Percentiles rank a stretch among this genome's conserved stretches.
These are phyloP conservation scores for Phaonia tiefii DNA, from an alignment of 2,888 invertebrate species.

Conservation along the genomic window DNA sequence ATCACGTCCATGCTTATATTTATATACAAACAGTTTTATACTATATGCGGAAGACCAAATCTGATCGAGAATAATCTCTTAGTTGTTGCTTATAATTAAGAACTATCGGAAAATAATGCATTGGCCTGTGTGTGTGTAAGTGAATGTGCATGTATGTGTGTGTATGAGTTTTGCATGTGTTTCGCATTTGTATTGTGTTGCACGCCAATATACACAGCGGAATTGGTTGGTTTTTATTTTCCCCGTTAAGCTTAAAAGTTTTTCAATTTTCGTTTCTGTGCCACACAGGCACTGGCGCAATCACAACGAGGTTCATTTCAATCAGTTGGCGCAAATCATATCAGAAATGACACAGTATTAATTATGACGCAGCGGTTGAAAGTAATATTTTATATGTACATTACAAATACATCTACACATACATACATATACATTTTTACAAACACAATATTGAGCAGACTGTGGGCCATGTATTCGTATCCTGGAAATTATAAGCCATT, in stretches of 20 bases:
- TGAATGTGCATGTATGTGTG: background rate
- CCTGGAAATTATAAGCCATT: too few species aligned
- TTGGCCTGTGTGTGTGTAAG: background rate
- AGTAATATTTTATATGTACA: too few species aligned
- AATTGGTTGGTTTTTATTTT: slow-evolving; percentile 51
- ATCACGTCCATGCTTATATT: too few species aligned
- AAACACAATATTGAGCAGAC: too few species aligned
- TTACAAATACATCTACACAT: too few species aligned
- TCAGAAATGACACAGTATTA: too few species aligned
- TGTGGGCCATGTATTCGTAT: too few species aligned
- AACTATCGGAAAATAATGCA: slow-evolving; percentile 10
- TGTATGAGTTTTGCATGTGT: slow-evolving; percentile 8
- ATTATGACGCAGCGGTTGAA: too few species aligned
- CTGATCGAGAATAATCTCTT: slow-evolving; percentile 10
- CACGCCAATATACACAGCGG: slow-evolving; percentile 44
- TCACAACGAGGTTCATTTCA: background rate
- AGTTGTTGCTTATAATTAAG: background rate
- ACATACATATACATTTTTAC: too few species aligned
- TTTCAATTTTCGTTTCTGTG: slow-evolving; percentile 63
- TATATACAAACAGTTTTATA: too few species aligned
- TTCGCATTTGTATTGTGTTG: slow-evolving; percentile 33
- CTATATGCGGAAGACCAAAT: background rate
- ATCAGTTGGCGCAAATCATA: background rate
- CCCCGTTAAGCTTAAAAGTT: slow-evolving; percentile 58
- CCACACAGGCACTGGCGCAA: slow-evolving; percentile 15